These are phyloP conservation scores for Julus scanicus DNA, from an alignment of 2,888 invertebrate species.

Conservation along the genomic window DNA sequence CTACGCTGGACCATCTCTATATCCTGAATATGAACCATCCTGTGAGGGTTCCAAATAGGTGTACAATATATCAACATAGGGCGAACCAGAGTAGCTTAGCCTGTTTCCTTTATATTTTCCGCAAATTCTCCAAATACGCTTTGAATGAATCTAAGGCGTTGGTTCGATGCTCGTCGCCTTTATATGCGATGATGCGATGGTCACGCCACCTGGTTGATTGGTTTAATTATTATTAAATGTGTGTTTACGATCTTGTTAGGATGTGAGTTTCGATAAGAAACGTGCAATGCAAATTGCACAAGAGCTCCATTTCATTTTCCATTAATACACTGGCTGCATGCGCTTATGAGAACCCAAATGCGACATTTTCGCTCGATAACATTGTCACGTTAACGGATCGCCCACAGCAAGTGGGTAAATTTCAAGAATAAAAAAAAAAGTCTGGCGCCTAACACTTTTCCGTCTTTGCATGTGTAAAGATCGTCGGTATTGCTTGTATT, in stretches of 20 bases:
- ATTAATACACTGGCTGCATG: not conserved
- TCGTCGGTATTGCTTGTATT: too few relatives aligned
- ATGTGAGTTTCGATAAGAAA: not conserved
- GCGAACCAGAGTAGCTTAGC: too few relatives aligned
- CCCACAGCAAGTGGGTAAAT: not conserved
- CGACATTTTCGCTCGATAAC: conserved; percentile 25
- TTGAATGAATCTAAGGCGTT: too few relatives aligned
- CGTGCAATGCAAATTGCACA: not conserved
- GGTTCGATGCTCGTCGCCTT: too few relatives aligned
- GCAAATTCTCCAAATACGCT: too few relatives aligned
- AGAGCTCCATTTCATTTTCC: not conserved
- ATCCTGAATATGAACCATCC: too few relatives aligned
- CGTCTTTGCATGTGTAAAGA: not conserved
- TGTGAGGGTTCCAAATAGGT: too few relatives aligned
- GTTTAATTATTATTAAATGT: not conserved
- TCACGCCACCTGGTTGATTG: conserved; percentile 23
- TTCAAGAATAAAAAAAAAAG: not conserved
- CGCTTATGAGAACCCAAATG: too few relatives aligned
- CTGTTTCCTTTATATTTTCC: too few relatives aligned
- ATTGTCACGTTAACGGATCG: conserved; percentile 14
- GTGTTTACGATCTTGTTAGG: conserved; percentile 28
- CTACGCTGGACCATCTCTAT: too few relatives aligned
- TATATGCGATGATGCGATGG: too few relatives aligned
- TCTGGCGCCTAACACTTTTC: not conserved
- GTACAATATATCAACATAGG: too few relatives aligned